Evolutionary conservation across 2,797 vertebrate species (phyloP).

Genomic region (Enteromius thamalakanensis): DNA sequence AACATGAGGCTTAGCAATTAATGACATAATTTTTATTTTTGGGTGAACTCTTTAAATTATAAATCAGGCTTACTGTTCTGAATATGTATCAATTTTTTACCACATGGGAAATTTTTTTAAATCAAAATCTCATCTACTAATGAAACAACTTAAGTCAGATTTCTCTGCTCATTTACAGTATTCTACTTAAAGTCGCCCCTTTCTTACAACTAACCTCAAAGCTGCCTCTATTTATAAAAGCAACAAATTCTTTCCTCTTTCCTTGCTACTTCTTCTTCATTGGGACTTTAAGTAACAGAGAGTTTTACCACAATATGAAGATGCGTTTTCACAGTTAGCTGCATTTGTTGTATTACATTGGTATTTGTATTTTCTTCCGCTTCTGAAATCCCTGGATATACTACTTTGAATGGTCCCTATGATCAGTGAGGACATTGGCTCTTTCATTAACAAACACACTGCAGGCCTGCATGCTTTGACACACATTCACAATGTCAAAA

Average conservation of each 20-base stretch:
- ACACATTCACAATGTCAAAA: constrained; percentile 9
- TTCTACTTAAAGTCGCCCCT: background rate
- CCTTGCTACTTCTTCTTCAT: background rate
- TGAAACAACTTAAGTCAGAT: background rate
- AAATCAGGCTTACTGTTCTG: constrained; percentile 3
- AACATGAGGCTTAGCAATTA: background rate
- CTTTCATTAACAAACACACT: background rate
- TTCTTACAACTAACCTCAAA: background rate
- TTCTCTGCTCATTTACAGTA: background rate
- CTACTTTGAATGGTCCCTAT: background rate
- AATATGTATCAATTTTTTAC: background rate
- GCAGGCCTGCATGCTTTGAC: background rate
- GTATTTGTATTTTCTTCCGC: background rate
- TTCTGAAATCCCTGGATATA: background rate
- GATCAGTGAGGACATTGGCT: background rate
- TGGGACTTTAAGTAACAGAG: background rate
- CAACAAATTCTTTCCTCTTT: background rate
- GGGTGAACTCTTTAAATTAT: background rate
- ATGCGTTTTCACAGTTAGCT: no score
- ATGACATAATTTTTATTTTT: background rate
- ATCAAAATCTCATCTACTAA: background rate
- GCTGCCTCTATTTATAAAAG: background rate
- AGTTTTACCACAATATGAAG: no score
- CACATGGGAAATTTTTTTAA: background rate
- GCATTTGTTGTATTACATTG: background rate